These are phyloP conservation scores for Tribolium freemani DNA, from an alignment of 2,888 invertebrate species.

Conservation along the genomic window DNA sequence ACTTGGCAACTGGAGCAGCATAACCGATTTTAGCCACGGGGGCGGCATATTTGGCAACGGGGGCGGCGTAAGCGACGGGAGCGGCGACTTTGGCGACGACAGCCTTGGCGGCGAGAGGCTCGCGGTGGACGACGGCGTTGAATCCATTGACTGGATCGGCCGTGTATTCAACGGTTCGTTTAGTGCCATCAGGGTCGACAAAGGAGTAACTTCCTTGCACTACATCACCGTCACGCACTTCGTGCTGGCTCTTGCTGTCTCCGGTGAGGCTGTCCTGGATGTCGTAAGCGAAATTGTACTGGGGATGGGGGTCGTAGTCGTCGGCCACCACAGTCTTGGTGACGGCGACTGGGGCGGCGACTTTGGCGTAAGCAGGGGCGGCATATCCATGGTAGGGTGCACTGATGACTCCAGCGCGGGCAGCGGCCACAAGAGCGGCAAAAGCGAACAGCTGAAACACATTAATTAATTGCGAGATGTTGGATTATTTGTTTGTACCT, in stretches of 20 bases:
- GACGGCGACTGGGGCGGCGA: conserved; percentile 61
- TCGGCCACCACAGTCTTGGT: conserved; percentile 50
- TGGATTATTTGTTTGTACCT: conserved; percentile 22
- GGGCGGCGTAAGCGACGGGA: conserved; percentile 70
- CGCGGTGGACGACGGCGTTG: conserved; percentile 72
- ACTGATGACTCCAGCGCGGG: conserved; percentile 43
- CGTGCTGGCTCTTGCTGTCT: conserved; percentile 74
- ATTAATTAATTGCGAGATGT: conserved; percentile 9
- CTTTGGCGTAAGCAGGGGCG: conserved; percentile 48
- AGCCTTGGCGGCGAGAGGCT: conserved; percentile 58
- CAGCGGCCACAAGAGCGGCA: conserved; percentile 40
- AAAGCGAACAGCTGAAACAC: conserved; percentile 52
- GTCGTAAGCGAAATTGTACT: conserved; percentile 73
- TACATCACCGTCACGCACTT: conserved; percentile 75
- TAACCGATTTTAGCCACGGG: conserved; percentile 42
- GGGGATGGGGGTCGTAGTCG: conserved; percentile 66
- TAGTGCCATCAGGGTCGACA: conserved; percentile 74
- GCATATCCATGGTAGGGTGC: conserved; percentile 53
- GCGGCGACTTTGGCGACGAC: conserved; percentile 65
- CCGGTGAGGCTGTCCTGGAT: conserved; percentile 73
- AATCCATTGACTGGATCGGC: conserved; percentile 70
- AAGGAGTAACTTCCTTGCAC: conserved; percentile 74
- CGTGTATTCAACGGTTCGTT: conserved; percentile 76
- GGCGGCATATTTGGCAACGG: conserved; percentile 37
- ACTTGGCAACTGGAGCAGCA: conserved; percentile 58